Evolutionary conservation across 2,797 vertebrate genomes (phyloP), one percentile per base, ranked within the genome.

Genomic region (Allenopithecus nigroviridis): DNA sequence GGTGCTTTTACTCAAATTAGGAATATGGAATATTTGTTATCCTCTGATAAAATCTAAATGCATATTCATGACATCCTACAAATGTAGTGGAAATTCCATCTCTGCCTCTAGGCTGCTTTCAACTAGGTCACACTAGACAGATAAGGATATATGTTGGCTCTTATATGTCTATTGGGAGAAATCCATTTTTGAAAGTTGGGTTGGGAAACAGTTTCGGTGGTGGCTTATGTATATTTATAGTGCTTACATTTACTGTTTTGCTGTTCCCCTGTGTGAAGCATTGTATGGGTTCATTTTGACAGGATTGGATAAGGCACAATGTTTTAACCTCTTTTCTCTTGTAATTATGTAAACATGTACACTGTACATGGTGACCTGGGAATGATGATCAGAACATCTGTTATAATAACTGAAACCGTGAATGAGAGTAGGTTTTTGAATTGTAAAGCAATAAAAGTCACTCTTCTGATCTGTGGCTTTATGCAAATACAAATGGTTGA

Each of bases 381-480:
- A 94, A 95, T 97, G 94, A 89, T 97, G 97, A 97, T 98, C 91
- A 97, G 97, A 98, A 97, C 97, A 98, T 97, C 97, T 98, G 97
- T 96, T 97, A 96, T 78, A 86, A 97, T 98, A 97, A 97, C 94
- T 16, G n/a, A 87, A 97, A 95, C 72, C 57, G 89, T 93, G 97
- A 97, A 97, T 97, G 86, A 88, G 76, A 96, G 95, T 75, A 97
- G 97, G 95, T 96, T 97, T 98, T 97, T 97, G 97, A 97, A 98
- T 98, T 92, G 59, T 96, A 96, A 97, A 97, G 84, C 75, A 88
- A 72, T 94, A 90, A 94, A 96, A 92, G 91, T 93, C 92, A 94
- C 74, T 97, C 95, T 95, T 97, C 91, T 97, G 96, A 97, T 98
- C 94, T 84, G 86, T 92, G 83, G 53, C 78, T 97, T 92, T 95